Evolutionary conservation across 2,797 vertebrate species (phyloP), one percentile per base, ranked within the genome.

Genomic region (Brotogeris chrysoptera): DNA sequence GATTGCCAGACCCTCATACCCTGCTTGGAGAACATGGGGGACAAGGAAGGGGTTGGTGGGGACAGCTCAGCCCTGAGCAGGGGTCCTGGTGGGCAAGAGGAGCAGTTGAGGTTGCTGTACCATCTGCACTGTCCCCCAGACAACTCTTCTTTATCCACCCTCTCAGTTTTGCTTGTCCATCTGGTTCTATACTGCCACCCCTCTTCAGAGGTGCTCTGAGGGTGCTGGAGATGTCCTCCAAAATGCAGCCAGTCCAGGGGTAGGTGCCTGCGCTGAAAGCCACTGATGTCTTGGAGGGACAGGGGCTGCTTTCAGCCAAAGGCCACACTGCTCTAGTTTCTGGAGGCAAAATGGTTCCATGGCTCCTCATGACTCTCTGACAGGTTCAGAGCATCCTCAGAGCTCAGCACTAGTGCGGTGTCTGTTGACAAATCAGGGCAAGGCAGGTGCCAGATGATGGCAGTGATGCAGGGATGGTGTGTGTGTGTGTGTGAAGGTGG

Each of bases 111-210:
- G 5, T 16, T 84, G 43, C 57, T 78, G 27, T 2, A 46, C 11
- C 3, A 2, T n/a, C 90, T 74, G 19, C 13, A 36, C 2, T 1
- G 0, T 11, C 0, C 13, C 41, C 27, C 25, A 13, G 8, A 50
- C 7, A 57, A 16, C 12, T 32, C 44, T 88, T 30, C 12, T 5
- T 46, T 69, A 17, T 28, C 53, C 17, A 27, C 32, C n/a, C 46
- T 70, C 2, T 1, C 19, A 28, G 47, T 49, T 53, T 66, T 25
- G 12, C 32, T 76, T 21, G 4, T 43, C 10, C 1, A 10, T 38
- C 19, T 63, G 47, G 15, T 32, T 47, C 64, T 76, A 38, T 43
- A 43, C 73, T 66, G 34, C 34, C 53, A 77, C 32, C 3, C 17
- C 3, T 0, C 43, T 47, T 32, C 32, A 28, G 32, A 66, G 30